Percentiles rank a stretch among this genome's conserved stretches.
Evolutionary conservation across 2,797 vertebrate species (phyloP).

Genomic region (Microcaecilia unicolor): DNA sequence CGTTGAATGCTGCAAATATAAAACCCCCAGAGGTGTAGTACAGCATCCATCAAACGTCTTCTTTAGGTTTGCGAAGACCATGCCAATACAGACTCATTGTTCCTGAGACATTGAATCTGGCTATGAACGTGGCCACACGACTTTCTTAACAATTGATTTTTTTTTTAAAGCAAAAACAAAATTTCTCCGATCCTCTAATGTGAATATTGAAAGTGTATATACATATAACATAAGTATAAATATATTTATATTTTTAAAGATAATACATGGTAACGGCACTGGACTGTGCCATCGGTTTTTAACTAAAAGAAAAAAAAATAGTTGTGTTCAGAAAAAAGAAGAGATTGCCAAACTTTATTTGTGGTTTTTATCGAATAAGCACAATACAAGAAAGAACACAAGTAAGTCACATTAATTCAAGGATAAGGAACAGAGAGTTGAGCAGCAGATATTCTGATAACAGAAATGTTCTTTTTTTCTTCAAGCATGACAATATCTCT

Average conservation of each 20-base stretch:
- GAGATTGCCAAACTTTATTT: slow-evolving; percentile 33
- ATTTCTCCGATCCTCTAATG: slow-evolving; percentile 56
- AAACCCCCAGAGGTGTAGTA: slow-evolving; percentile 13
- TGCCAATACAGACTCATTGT: slow-evolving; percentile 30
- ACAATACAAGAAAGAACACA: slow-evolving; percentile 57
- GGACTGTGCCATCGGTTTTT: slow-evolving; percentile 66
- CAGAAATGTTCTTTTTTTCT: slow-evolving; percentile 7
- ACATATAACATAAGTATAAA: slow-evolving; percentile 43
- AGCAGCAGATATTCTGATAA: too few species aligned
- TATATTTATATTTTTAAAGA: slow-evolving; percentile 92
- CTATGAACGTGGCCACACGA: slow-evolving; percentile 26
- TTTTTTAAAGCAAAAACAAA: too few species aligned
- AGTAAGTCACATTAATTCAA: neutral
- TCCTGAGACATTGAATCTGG: slow-evolving; percentile 21
- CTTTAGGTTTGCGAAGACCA: slow-evolving; percentile 42
- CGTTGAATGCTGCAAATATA: neutral
- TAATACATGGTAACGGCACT: slow-evolving; percentile 62
- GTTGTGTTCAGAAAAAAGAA: slow-evolving; percentile 63
- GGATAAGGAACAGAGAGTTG: neutral
- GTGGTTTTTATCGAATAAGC: slow-evolving; percentile 81
- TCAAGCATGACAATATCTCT: slow-evolving; percentile 4
- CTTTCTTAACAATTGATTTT: slow-evolving; percentile 53
- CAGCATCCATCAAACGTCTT: slow-evolving; percentile 20
- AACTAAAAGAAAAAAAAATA: slow-evolving; percentile 43
- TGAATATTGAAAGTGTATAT: slow-evolving; percentile 71